Conservation (phyloP, 2,797 vertebrate species). For the Acanthopagrus latus region DNA sequence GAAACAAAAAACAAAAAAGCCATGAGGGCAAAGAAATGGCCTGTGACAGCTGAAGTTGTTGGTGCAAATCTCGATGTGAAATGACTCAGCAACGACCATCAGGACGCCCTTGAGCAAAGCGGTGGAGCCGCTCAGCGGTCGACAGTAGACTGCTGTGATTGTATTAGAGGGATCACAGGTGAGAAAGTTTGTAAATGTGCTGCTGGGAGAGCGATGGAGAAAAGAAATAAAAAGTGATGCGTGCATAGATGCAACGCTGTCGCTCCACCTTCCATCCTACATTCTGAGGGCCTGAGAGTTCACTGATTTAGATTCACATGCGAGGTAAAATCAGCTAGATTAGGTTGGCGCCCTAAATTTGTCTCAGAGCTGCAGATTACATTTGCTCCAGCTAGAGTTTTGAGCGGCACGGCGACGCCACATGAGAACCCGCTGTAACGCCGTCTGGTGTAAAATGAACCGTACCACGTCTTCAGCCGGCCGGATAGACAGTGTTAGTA, state of each 20-base stretch:
- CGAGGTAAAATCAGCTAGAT: constrained; percentile 36
- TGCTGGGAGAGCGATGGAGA: neutral
- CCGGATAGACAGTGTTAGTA: constrained; percentile 38
- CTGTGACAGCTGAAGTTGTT: constrained; percentile 45
- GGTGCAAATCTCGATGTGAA: constrained; percentile 49
- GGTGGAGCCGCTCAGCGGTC: constrained; percentile 14
- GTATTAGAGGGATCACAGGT: constrained; percentile 6
- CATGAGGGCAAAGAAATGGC: constrained; percentile 25
- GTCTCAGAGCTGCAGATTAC: constrained; percentile 20
- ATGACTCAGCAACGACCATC: constrained; percentile 40
- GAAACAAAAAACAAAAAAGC: constrained; percentile 6
- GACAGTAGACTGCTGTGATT: constrained; percentile 24
- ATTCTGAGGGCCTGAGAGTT: neutral
- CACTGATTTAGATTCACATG: constrained; percentile 43
- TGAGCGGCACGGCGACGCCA: neutral
- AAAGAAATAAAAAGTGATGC: constrained; percentile 26
- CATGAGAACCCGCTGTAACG: constrained; percentile 16
- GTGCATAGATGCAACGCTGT: neutral
- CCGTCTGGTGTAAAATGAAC: constrained; percentile 28
- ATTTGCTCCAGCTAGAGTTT: constrained; percentile 35
- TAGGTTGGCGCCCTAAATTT: constrained; percentile 29
- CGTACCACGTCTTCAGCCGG: constrained; percentile 23
- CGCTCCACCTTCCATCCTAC: constrained; percentile 14
- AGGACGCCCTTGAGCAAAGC: constrained; percentile 44
- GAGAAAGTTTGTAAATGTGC: constrained; percentile 15